Evolutionary conservation across 2,888 invertebrate species (phyloP), one percentile per base, ranked within the genome.

Genomic region (Melipona bicolor): DNA sequence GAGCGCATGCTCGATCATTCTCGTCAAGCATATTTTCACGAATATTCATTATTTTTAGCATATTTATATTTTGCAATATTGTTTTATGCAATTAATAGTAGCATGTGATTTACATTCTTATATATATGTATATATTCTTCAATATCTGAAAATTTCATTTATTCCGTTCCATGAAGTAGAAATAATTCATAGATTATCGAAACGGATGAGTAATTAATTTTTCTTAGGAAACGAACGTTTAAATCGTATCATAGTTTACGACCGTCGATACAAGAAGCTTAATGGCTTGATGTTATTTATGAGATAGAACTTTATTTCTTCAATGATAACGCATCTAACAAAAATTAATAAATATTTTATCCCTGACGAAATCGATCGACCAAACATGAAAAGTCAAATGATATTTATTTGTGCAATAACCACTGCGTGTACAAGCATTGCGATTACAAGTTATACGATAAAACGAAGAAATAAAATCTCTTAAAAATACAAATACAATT

Each of bases 351-450:
- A 9, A 36, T 21, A 36, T 19, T 49, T 87, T 32, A 78, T 71
- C 36, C 32, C 56, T 19, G 75, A 15, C 15, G 24, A 50, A 80
- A 80, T 64, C 36, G 36, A 70, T 87, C 50, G 50, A 67, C 27
- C 72, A 65, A 13, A 50, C 1, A 17, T 77, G 21, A 3, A 52
- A 56, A 71, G 52, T 52, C 50, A 62, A 32, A 24, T 19, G 27
- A 32, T 36, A 19, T 87, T 87, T 87, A 87, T 87, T 87, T 15
- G 15, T 24, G 61, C 3, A 62, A 56, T 43, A 36, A 56, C 52
- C 5, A 59, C 36, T 50, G 50, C 21, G 21, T n/a, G 36, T 43
- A 67, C 43, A 67, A n/a, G 36, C n/a, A 43, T 43, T 21, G 50
- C 56, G 17, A 32, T 32, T 32, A 32, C 32, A 32, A 32, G 4